Base-by-base conservation (phyloP, 2,888 invertebrate species). In the Sphinx pinastri region DNA sequence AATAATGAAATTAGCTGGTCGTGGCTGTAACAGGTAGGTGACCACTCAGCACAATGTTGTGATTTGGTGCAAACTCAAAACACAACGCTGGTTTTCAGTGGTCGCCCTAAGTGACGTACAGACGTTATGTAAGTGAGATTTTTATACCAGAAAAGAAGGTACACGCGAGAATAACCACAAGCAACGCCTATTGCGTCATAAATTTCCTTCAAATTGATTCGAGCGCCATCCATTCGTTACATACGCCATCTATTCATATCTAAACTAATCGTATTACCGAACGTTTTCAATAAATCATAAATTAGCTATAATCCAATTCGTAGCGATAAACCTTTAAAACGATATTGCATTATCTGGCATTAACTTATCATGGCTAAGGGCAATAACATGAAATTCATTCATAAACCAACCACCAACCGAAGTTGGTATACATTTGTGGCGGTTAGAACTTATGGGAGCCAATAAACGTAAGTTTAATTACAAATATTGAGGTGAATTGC, bases 291-390 rank as follows among this genome's bases (percentile, higher is more conserved):
- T 63, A 63, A 69, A 69, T 69, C 69, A 59, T 63, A 69, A 63
- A 19, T 63, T 60, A 51, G 63, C 63, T 45, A 72, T 77, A 78
- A 74, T 77, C 71, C 69, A 69, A 69, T 72, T 70, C 73, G 69
- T 79, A 78, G 79, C 74, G 75, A 81, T 78, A 79, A 76, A 59
- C 75, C 74, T 75, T 71, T 19, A 70, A 77, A 75, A 79, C 80
- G 82, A 84, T 84, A 76, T 81, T 77, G 76, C 77, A 81, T 75
- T 87, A 86, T 88, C 83, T 74, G 31, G 58, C 70, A 76, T 63
- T 69, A 14, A 63, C 45, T 84, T 84, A 84, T 84, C 82, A 71
- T 66, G 14, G 14, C 68, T 71, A 75, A 72, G 11, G 69, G 68
- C 69, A 70, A 69, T 73, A 73, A 68, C 70, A 73, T 25, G 54